Evolutionary conservation across 2,797 vertebrate species (phyloP), one percentile per base, ranked within the genome.

Genomic region (Enteromius fasciolatus): DNA sequence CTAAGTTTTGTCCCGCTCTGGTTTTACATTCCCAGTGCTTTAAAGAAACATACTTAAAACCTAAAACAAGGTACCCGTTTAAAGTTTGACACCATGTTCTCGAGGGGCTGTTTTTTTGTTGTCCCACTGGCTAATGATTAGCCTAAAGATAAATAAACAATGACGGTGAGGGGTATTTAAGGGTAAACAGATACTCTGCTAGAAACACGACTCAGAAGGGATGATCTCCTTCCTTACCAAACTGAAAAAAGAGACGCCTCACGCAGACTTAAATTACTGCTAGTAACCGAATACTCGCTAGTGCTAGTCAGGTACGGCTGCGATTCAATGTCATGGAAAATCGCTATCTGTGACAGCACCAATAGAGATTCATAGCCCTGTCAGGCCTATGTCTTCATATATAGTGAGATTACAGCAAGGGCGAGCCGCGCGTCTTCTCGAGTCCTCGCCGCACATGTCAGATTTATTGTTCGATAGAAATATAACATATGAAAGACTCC

Each of bases 401-500:
- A 83, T 77, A 78, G 80, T 90, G 75, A 86, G 88, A 90, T 81
- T 89, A 85, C 87, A 86, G 69, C 72, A 46, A 77, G 54, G 81
- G 75, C 76, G 63, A 84, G 4, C 39, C 1, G 36, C 9, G 54
- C 59, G 85, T 89, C 85, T 88, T 88, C 64, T 83, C 50, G 79
- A 88, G 81, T 86, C 81, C 74, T 88, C 81, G 73, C 63, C 86
- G 84, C 83, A 87, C 85, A 86, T 84, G 88, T 89, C 87, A 91
- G 90, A 94, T 94, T 92, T 93, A 92, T 93, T 70, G 89, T 89
- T 84, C 85, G 91, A 93, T 92, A 85, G 89, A 90, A 92, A 91
- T 76, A 80, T 68, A 89, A 90, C 89, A 90, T 86, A 91, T 84
- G 88, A 91, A 92, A 89, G 87, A 91, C 87, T 89, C 87, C 1